Evolutionary conservation across 2,113 vertebrate genomes (phyloP).

Genomic region (Oncorhynchus nerka): DNA sequence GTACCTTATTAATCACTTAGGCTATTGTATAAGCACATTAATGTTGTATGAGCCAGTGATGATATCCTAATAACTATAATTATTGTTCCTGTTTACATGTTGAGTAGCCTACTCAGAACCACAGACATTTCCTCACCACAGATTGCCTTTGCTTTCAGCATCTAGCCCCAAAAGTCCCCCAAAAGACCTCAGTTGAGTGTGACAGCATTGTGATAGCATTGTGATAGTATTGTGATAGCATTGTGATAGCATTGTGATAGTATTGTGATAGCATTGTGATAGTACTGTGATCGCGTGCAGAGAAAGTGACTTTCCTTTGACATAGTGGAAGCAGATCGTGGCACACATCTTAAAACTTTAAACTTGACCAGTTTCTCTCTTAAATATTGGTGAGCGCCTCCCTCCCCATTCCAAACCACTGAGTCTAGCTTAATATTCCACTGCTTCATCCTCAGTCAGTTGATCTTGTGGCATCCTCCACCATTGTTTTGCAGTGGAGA

Average conservation of each 20-base stretch:
- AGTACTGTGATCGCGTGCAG: background rate
- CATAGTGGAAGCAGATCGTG: slow-evolving; percentile 7
- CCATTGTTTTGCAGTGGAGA: slow-evolving; percentile 55
- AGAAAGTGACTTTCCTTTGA: background rate
- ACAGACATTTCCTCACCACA: no score
- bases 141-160: no score
- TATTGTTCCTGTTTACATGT: background rate
- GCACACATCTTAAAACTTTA: slow-evolving; percentile 29
- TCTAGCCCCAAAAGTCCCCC: no score
- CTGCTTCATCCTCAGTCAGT: slow-evolving; percentile 63
- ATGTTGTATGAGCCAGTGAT: background rate
- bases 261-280: no score
- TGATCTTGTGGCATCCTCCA: slow-evolving; percentile 58
- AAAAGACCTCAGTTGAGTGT: background rate
- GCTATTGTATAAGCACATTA: background rate
- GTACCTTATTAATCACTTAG: background rate
- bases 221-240: no score
- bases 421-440: slow-evolving; percentile 1
- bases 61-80: no score
- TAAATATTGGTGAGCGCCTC: slow-evolving; percentile 12
- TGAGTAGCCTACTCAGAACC: background rate
- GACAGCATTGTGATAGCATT: background rate
- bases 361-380: background rate
- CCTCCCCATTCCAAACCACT: slow-evolving; percentile 3
- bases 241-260: background rate